A percentile compares a stretch with the other conserved stretches of the same genome.
Conservation (phyloP, 2,797 vertebrate genomes). For the Cyprinodon diabolis region DNA sequence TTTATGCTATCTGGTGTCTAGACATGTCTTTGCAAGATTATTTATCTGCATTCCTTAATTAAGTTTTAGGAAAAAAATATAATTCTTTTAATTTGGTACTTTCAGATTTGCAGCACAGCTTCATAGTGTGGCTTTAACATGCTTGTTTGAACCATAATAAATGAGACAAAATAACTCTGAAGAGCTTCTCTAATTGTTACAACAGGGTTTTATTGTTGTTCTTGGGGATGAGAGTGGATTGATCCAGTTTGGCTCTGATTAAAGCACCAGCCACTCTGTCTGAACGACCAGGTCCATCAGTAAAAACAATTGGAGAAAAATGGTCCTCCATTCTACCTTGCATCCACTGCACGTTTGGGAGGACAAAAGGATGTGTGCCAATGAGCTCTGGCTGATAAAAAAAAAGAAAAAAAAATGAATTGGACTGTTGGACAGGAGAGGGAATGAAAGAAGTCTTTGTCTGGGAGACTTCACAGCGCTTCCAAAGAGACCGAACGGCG, state of each 20-base stretch:
- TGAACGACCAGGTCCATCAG: neutral
- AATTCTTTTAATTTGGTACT: too few species aligned
- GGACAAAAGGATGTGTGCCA: constrained; percentile 54
- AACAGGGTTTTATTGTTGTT: too few species aligned
- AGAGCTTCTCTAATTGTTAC: too few species aligned
- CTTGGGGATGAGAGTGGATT: too few species aligned
- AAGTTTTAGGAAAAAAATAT: neutral
- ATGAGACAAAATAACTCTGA: too few species aligned
- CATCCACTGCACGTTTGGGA: constrained; percentile 37
- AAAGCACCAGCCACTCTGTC: neutral
- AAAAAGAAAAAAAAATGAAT: constrained; percentile 21
- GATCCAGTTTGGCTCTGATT: neutral
- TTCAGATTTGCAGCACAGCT: too few species aligned
- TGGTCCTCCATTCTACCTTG: constrained; percentile 39
- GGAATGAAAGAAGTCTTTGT: constrained; percentile 73
- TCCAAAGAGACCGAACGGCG: constrained; percentile 50
- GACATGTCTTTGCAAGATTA: too few species aligned
- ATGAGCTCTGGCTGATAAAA: constrained; percentile 42
- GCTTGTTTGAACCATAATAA: too few species aligned
- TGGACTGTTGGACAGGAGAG: constrained; percentile 24
- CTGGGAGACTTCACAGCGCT: constrained; percentile 20
- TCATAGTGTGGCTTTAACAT: too few species aligned
- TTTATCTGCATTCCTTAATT: neutral
- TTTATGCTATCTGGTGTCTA: too few species aligned
- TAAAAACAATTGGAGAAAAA: neutral